Percentiles rank a stretch among this genome's conserved stretches.
These are phyloP conservation scores for Piprites chloris DNA, from an alignment of 2,113 vertebrate genomes.

Conservation along the genomic window DNA sequence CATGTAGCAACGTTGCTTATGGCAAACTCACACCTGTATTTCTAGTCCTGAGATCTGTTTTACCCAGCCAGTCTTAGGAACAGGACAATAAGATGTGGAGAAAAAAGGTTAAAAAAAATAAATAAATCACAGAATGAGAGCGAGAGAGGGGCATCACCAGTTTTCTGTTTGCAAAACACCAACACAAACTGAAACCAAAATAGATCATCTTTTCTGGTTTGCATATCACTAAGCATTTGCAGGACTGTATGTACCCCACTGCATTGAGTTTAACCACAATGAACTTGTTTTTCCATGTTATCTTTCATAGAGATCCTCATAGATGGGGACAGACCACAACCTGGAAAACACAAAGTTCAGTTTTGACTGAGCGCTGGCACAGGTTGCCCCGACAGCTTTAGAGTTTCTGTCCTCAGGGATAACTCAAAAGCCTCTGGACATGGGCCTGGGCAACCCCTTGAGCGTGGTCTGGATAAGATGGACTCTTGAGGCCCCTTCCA, in stretches of 20 bases:
- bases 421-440: not conserved
- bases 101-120: not conserved
- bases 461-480: not conserved
- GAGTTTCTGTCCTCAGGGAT: not conserved
- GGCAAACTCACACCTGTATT: accelerated
- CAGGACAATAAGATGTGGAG: not conserved
- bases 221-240: not conserved
- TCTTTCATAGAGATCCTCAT: not conserved
- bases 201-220: accelerated
- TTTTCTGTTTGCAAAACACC: not conserved
- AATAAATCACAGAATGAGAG: not conserved
- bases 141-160: accelerated
- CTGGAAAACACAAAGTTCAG: not conserved
- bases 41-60: not conserved
- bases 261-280: not conserved
- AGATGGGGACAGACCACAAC: not conserved
- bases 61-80: not conserved
- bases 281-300: not conserved
- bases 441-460: not conserved
- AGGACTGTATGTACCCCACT: not conserved
- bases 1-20: not conserved
- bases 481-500: not conserved
- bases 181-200: not conserved
- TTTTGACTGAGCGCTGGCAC: not conserved
- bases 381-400: not conserved